These are phyloP conservation scores for Trichoplax adhaerens DNA, from an alignment of 37 sponge, comb jelly and placozoan species.

Conservation along the genomic window DNA sequence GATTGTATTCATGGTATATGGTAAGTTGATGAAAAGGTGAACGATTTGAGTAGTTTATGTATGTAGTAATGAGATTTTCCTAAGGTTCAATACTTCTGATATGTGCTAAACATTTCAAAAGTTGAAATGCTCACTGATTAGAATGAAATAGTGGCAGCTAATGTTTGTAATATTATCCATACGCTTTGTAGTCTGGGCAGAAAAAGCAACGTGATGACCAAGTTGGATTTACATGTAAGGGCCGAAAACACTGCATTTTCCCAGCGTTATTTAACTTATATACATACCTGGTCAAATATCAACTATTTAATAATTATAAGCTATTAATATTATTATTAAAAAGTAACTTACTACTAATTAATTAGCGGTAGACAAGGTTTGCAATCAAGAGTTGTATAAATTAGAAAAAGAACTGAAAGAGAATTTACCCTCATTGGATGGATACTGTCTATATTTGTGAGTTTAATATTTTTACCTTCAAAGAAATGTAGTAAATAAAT, in stretches of 20 bases:
- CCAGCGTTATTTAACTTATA: no score
- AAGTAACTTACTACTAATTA: slow-evolving; percentile 1
- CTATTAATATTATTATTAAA: background rate
- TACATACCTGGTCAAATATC: no score
- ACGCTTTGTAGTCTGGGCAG: slow-evolving; percentile 37
- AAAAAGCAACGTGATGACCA: slow-evolving; percentile 43
- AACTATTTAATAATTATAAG: no score
- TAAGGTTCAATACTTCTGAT: background rate
- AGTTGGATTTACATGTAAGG: slow-evolving; percentile 25
- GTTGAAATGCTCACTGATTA: background rate
- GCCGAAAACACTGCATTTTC: no score
- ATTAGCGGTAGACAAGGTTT: slow-evolving; percentile 14
- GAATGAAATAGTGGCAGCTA: background rate
- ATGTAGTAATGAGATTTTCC: background rate
- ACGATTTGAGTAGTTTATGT: background rate
- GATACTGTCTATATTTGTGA: slow-evolving; percentile 35
- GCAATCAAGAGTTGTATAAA: slow-evolving; percentile 24
- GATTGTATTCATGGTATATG: slow-evolving; percentile 39
- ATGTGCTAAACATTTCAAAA: background rate
- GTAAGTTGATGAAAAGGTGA: slow-evolving; percentile 6
- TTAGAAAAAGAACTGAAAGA: slow-evolving; percentile 26
- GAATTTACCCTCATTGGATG: slow-evolving; percentile 35
- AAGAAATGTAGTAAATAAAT: background rate
- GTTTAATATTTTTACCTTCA: background rate
- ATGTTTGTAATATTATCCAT: background rate